Evolutionary conservation across 2,113 vertebrate species (phyloP), one percentile per base, ranked within the genome.

Genomic region (Corapipo altera): DNA sequence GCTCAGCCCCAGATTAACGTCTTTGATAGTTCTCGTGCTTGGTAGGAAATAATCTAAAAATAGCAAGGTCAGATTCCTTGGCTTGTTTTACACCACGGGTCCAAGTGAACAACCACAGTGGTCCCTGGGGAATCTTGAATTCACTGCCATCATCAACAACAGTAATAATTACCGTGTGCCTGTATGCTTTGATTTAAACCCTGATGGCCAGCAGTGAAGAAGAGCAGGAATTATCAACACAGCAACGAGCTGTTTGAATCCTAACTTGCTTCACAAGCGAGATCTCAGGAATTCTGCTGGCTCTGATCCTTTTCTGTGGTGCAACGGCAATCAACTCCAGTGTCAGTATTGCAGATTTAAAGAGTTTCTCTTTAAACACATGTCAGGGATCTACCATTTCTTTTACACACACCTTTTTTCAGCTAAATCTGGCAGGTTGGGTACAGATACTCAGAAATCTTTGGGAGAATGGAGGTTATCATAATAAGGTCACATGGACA

Each of bases 61-160:
- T 33, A 94, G 69, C 28, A 80, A 93, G 88, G 79, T 64, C 95
- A 93, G 59, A 92, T 94, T 90, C 74, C 70, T 87, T 39, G 58
- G 49, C 41, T 94, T 85, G 30, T 57, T 91, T 85, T 69, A 94
- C 21, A 64, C 44, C 28, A 55, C 72, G 71, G 69, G 75, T 74
- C 88, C 67, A 64, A 94, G 65, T 7, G 66, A 55, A 81, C 82
- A 83, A 74, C 30, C 4, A 0, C 54, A 7, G 18, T 33, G 35
- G 28, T 88, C 88, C 65, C 57, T 16, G n/a, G 48, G 69, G 72
- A 86, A 61, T 57, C 65, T 4, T 78, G 39, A 92, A 69, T 74
- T 90, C 82, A 49, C 17, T 81, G 59, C 35, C 81, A 72, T 64
- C 48, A 77, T 30, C 72, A 90, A 16, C 80, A 92, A 26, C 28